phyloP scores from a whole-genome alignment of 2,113 vertebrate species.

The Helogale parvula region DNA sequence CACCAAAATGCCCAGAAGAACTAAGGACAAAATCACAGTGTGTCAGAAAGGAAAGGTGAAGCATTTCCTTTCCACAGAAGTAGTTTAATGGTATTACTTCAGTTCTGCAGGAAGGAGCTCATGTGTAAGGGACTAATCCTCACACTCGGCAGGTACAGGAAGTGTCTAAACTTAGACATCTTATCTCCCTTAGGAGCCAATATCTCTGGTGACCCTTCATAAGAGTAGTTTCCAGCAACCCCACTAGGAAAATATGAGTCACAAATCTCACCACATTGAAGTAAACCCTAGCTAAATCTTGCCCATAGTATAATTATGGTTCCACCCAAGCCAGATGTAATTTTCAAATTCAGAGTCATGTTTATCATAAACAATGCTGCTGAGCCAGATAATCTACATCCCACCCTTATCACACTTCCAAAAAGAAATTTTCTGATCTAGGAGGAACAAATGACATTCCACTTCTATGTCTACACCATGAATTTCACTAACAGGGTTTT shows the following conservation, averaged over 20 bases:
- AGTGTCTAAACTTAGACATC: background rate
- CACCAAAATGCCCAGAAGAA: background rate
- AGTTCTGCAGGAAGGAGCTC: background rate
- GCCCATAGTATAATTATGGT: background rate
- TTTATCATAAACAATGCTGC: background rate
- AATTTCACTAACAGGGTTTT: background rate
- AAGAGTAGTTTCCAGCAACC: background rate
- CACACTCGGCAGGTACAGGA: background rate
- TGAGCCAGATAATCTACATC: background rate
- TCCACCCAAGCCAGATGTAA: background rate
- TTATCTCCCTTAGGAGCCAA: background rate
- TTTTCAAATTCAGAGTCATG: background rate
- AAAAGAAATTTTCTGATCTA: background rate
- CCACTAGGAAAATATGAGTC: background rate
- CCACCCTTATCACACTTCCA: background rate
- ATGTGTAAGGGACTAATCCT: background rate
- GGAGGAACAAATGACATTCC: background rate
- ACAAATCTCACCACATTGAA: background rate
- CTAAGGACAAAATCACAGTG: background rate
- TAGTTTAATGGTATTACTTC: background rate
- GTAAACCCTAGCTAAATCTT: background rate
- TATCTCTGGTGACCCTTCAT: background rate
- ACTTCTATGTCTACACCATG: background rate
- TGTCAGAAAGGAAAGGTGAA: background rate
- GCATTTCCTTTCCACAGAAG: background rate